Conservation (phyloP, 2,113 vertebrate genomes). For the Anthoscopus minutus region DNA sequence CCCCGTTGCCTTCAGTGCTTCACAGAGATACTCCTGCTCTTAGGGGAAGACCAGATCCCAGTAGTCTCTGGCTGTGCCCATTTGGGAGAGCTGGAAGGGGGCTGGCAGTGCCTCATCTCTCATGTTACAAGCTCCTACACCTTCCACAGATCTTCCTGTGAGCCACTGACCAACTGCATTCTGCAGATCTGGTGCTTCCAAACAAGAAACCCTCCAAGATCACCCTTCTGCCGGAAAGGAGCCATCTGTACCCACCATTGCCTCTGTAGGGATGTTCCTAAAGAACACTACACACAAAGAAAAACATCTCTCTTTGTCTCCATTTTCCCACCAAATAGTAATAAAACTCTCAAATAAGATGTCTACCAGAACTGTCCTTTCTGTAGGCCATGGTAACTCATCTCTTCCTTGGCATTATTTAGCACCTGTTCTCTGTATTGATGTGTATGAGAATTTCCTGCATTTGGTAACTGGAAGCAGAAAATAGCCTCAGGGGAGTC, state of each 20-base stretch:
- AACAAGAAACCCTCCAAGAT: not conserved
- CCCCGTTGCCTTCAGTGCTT: not conserved
- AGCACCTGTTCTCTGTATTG: not conserved
- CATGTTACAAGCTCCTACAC: not conserved
- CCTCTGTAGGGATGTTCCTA: not conserved
- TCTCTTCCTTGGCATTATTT: not conserved
- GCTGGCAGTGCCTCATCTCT: not conserved
- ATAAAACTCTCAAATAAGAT: not conserved
- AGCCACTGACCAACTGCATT: not conserved
- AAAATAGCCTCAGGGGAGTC: not conserved
- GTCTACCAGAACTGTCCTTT: not conserved
- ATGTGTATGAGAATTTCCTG: not conserved
- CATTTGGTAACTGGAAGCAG: not conserved
- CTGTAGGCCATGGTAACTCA: not conserved
- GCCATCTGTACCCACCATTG: not conserved
- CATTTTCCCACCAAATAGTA: not conserved
- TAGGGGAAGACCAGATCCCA: not conserved
- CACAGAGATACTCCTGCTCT: not conserved
- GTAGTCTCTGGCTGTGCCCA: not conserved
- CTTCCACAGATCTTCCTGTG: not conserved
- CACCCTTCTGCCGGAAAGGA: not conserved
- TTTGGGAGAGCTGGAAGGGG: not conserved
- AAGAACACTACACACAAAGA: not conserved
- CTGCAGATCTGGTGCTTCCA: not conserved
- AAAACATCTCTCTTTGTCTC: not conserved